phyloP scores from a whole-genome alignment of 2,888 invertebrate genomes.

The Prosopocoilus inquinatus region DNA sequence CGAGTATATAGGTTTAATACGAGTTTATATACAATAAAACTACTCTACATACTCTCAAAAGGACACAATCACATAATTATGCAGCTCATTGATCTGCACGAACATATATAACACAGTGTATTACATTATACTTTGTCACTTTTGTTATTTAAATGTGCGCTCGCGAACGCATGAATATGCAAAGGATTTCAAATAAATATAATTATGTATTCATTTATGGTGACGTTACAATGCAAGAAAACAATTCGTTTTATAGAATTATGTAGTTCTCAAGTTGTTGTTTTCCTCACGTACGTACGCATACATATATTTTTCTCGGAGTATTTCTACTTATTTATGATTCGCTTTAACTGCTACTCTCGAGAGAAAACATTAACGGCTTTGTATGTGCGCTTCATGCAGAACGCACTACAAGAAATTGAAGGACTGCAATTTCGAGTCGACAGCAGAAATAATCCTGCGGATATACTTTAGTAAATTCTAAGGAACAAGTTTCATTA shows the following conservation, averaged over 20 bases:
- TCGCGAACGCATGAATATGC: neutral
- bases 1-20: neutral
- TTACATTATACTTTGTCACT: constrained; percentile 5
- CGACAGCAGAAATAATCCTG: too few species aligned
- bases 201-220: neutral
- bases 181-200: constrained; percentile 2
- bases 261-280: neutral
- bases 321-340: too few species aligned
- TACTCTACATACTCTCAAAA: constrained; percentile 1
- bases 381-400: too few species aligned
- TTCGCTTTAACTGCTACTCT: too few species aligned
- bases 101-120: constrained; percentile 1
- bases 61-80: constrained; percentile 4
- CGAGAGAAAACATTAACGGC: too few species aligned
- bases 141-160: constrained; percentile 2
- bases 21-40: constrained; percentile 1
- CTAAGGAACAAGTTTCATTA: too few species aligned
- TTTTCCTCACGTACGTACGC: too few species aligned
- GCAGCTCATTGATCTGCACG: constrained; percentile 2
- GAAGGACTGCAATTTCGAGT: too few species aligned
- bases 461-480: too few species aligned
- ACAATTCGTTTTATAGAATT: neutral
- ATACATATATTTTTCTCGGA: too few species aligned
- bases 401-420: too few species aligned
- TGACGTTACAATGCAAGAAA: neutral